phyloP scores from a whole-genome alignment of 1,140 invertebrate genomes.

The Aphidius gifuensis region DNA sequence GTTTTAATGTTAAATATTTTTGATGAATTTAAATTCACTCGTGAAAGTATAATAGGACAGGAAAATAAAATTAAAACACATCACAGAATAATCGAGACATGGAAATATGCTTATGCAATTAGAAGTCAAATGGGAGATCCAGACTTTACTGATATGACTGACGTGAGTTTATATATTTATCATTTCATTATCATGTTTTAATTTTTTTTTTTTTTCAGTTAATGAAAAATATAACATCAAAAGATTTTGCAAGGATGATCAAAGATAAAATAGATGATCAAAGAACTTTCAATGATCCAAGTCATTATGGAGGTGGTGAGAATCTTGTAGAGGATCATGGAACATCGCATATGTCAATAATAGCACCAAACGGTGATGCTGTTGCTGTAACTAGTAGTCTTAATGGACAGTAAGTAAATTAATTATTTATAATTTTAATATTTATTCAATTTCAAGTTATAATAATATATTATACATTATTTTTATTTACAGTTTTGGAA shows the following conservation, averaged over 20 bases:
- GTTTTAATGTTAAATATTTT: slow-evolving; percentile 78
- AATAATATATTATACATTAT: too few relatives aligned
- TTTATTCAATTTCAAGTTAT: too few relatives aligned
- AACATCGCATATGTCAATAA: slow-evolving; percentile 85
- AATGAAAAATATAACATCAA: slow-evolving; percentile 57
- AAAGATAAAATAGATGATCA: slow-evolving; percentile 65
- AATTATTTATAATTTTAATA: not conserved
- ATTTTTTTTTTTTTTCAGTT: slow-evolving; percentile 45
- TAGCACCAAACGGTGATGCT: slow-evolving; percentile 86
- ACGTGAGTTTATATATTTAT: slow-evolving; percentile 50
- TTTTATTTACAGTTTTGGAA: slow-evolving; percentile 71
- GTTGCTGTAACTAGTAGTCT: slow-evolving; percentile 90
- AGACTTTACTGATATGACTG: slow-evolving; percentile 64
- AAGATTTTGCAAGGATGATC: slow-evolving; percentile 54
- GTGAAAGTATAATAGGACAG: too few relatives aligned
- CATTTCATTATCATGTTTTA: too few relatives aligned
- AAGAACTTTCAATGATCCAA: slow-evolving; percentile 63
- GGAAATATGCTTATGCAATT: slow-evolving; percentile 88
- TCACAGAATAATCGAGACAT: slow-evolving; percentile 85
- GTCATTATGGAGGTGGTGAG: slow-evolving; percentile 66
- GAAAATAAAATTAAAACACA: slow-evolving; percentile 51
- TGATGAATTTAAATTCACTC: slow-evolving; percentile 47
- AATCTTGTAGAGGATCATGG: slow-evolving; percentile 67
- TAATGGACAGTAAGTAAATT: slow-evolving; percentile 77
- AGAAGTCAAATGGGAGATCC: slow-evolving; percentile 83